Percentiles rank a stretch among this genome's conserved stretches.
Evolutionary conservation across 92 coral and sea anemone species (phyloP).

Genomic region (Zoanthus sociatus): DNA sequence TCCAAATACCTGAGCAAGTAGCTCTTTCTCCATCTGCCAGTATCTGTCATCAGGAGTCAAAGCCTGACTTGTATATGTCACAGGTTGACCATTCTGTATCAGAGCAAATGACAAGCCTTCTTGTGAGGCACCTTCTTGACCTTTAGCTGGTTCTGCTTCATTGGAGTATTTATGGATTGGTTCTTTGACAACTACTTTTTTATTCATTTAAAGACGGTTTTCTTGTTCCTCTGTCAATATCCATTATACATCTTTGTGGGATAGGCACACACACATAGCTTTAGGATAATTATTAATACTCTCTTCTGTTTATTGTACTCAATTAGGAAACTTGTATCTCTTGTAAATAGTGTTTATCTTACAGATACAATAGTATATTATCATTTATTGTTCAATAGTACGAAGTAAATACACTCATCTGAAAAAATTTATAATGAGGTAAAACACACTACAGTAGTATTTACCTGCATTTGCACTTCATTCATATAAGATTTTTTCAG

Average conservation of each 20-base stretch:
- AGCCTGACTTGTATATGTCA: constrained; percentile 68
- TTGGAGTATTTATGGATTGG: constrained; percentile 65
- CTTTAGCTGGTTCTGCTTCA: constrained; percentile 55
- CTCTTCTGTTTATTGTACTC: background rate
- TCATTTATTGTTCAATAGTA: no score
- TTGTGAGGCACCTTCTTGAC: constrained; percentile 58
- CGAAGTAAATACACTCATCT: no score
- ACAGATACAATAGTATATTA: background rate
- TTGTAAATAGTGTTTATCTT: constrained; percentile 2
- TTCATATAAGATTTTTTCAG: no score
- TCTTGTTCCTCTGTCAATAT: constrained; percentile 58
- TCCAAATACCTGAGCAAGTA: constrained; percentile 68
- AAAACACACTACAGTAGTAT: no score
- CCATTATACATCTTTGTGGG: constrained; percentile 52
- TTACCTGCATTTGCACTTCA: no score
- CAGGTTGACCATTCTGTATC: constrained; percentile 48
- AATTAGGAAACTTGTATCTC: background rate
- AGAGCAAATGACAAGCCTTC: constrained; percentile 46
- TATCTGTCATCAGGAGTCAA: constrained; percentile 64
- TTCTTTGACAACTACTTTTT: constrained; percentile 58
- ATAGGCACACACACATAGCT: constrained; percentile 49
- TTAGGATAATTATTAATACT: background rate
- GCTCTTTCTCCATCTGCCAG: constrained; percentile 62
- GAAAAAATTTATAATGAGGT: no score
- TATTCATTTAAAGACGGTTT: constrained; percentile 37